Conservation (phyloP, 1,140 invertebrate species). For the Pachypeltis micranthus region DNA sequence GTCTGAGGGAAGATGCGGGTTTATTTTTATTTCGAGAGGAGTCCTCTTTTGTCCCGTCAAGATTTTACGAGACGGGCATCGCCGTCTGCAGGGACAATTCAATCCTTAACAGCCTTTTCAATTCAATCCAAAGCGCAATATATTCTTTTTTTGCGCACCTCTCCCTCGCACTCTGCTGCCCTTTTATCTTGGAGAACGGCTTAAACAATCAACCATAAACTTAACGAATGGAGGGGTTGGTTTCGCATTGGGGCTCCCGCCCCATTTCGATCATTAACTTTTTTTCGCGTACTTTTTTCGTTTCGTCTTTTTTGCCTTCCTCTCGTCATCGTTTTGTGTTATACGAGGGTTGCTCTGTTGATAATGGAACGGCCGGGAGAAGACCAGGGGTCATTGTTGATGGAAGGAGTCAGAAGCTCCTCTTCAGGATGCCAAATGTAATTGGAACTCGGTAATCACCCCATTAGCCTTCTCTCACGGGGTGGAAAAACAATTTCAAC, state of each 20-base stretch:
- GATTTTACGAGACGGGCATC: conserved; percentile 5
- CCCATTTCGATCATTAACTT: conserved; percentile 1
- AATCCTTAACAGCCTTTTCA: not conserved
- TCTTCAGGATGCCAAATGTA: conserved; percentile 15
- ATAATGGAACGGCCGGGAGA: not conserved
- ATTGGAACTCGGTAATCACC: conserved; percentile 16
- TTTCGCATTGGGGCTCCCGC: not conserved
- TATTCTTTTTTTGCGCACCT: not conserved
- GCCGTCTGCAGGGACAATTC: not conserved
- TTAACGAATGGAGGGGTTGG: not conserved
- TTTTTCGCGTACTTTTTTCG: too few species aligned
- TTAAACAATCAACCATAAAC: conserved; percentile 8
- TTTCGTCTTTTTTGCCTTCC: not conserved
- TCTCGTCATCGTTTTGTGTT: not conserved
- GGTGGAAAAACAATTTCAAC: conserved; percentile 10
- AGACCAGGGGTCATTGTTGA: conserved; percentile 14
- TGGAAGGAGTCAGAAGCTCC: conserved; percentile 12
- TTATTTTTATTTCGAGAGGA: not conserved
- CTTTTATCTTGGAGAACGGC: conserved; percentile 5
- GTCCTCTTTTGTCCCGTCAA: not conserved
- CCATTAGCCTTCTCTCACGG: conserved; percentile 10
- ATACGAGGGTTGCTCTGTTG: too few species aligned
- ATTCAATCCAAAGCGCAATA: not conserved
- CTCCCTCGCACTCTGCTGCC: not conserved
- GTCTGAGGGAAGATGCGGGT: too few species aligned